Percentiles rank a stretch among this genome's conserved stretches.
Evolutionary conservation across 2,888 invertebrate genomes (phyloP).

Genomic region (Meiosimyza platycephala): DNA sequence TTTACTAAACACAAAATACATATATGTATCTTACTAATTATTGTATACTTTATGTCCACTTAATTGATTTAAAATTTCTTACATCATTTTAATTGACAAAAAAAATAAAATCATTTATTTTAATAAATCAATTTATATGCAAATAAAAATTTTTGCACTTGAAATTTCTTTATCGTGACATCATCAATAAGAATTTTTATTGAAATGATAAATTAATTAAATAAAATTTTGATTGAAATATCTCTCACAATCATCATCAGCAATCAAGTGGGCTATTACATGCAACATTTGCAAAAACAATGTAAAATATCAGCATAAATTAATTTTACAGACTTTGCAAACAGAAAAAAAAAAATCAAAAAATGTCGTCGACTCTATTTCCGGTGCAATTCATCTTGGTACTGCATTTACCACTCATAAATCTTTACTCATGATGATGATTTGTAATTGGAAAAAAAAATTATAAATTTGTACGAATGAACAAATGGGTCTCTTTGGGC

Average conservation of each 20-base stretch:
- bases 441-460: neutral
- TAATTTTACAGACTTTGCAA: neutral
- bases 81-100: too few relatives aligned
- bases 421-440: conserved; percentile 11
- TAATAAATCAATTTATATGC: too few relatives aligned
- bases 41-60: too few relatives aligned
- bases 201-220: conserved; percentile 11
- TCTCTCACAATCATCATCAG: conserved; percentile 18
- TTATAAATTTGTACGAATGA: neutral
- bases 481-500: conserved; percentile 4
- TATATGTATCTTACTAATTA: too few relatives aligned
- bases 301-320: conserved; percentile 4
- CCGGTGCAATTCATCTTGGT: conserved; percentile 8
- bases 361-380: conserved; percentile 11
- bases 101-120: too few relatives aligned
- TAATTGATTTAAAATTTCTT: too few relatives aligned
- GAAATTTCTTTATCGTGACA: too few relatives aligned
- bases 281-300: conserved; percentile 7
- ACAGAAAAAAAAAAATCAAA: conserved; percentile 13
- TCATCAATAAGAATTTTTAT: neutral
- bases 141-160: too few relatives aligned
- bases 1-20: too few relatives aligned
- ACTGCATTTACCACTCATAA: neutral
- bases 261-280: neutral
- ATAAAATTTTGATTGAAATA: conserved; percentile 19